Evolutionary conservation across 2,888 invertebrate genomes (phyloP), one percentile per base, ranked within the genome.

Genomic region (Mythimna vitellina): DNA sequence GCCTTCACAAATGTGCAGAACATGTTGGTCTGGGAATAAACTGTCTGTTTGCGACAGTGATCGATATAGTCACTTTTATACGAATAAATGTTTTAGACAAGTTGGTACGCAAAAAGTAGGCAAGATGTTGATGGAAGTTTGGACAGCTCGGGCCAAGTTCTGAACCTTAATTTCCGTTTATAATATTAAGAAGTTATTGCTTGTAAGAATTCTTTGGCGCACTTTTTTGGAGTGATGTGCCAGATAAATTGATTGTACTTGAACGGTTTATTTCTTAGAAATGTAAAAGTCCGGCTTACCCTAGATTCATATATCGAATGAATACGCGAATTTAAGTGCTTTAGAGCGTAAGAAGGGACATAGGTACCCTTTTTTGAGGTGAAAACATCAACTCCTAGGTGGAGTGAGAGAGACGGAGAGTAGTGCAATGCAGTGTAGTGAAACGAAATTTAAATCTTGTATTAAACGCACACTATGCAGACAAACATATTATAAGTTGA

Each of bases 61-160:
- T 80, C 80, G 68, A 78, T 82, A 67, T 57, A 69, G 42, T 82
- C 65, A 78, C 38, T 82, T 78, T 57, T 66, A 60, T 65, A 69
- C 46, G 60, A 64, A 80, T 79, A 70, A 82, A 73, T 80, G 80
- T 80, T 78, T 83, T 72, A 63, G 80, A 80, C 83, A 80, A 82
- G 80, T 80, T 78, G 22, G 65, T 49, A 38, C 68, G 46, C 54
- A 77, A 78, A 63, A 77, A 81, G 49, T 38, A 42, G n/a, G 53
- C 60, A 70, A 66, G 42, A 77, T 60, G 62, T 49, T 81, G 56
- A 51, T 20, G 54, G 14, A 64, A 65, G 29, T 69, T 82, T 58
- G 6, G 64, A 66, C 80, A 83, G 60, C 67, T 73, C 5, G n/a
- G n/a, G 35, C 60, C 35, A 66, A 80, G 60, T 79, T 83, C 29